phyloP scores from a whole-genome alignment of 2,797 vertebrate genomes.

The Melanogrammus aeglefinus region DNA sequence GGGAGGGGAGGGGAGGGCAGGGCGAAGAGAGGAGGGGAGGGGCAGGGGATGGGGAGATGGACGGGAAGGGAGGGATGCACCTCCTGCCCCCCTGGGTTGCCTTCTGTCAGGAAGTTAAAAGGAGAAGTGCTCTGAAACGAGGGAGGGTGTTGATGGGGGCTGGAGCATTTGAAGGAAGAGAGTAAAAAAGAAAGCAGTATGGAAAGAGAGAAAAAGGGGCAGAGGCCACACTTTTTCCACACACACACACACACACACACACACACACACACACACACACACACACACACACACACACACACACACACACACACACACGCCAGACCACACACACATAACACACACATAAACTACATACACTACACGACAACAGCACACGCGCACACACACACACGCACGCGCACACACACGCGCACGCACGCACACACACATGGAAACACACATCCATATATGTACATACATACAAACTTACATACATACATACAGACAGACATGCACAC shows the following conservation, averaged over 20 bases:
- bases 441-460: background rate
- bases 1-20: background rate
- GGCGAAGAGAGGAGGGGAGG: background rate
- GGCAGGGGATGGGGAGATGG: slow-evolving; percentile 2
- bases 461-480: background rate
- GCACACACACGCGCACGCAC: background rate
- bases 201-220: slow-evolving; percentile 45
- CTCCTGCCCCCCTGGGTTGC: slow-evolving; percentile 41
- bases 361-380: no score
- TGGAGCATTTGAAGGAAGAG: slow-evolving; percentile 39
- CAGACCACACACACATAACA: background rate
- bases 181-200: slow-evolving; percentile 32
- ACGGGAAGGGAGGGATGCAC: slow-evolving; percentile 37
- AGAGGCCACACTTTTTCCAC: slow-evolving; percentile 36
- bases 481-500: background rate
- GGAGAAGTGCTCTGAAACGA: slow-evolving; percentile 45
- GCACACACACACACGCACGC: background rate
- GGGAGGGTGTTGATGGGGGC: slow-evolving; percentile 42
- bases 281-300: background rate
- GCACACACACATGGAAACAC: slow-evolving; percentile 19
- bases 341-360: background rate
- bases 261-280: background rate
- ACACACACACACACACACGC: background rate
- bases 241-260: background rate
- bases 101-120: slow-evolving; percentile 52